phyloP scores from a whole-genome alignment of 1,140 invertebrate genomes.

The Nasonia longicornis region DNA sequence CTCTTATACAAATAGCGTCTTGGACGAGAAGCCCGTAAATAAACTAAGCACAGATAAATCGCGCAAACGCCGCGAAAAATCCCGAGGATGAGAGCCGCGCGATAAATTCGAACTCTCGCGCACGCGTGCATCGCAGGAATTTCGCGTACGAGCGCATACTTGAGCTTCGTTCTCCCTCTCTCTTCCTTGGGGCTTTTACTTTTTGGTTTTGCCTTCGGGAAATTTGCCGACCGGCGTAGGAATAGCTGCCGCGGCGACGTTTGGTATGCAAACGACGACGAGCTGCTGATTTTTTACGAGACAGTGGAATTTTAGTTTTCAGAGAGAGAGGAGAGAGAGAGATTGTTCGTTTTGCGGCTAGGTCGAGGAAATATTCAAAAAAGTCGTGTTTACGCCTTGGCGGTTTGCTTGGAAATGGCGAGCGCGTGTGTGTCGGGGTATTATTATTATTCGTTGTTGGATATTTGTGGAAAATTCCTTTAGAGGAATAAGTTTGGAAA shows the following conservation, averaged over 20 bases:
- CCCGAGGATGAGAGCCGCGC: background rate
- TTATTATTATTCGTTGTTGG: background rate
- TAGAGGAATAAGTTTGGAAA: background rate
- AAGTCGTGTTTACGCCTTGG: background rate
- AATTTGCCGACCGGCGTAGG: background rate
- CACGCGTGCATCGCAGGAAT: conserved; percentile 1
- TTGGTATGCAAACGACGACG: background rate
- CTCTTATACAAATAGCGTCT: background rate
- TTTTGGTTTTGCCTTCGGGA: background rate
- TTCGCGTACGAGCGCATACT: background rate
- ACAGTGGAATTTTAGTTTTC: background rate
- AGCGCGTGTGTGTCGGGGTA: background rate
- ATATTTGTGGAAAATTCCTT: background rate
- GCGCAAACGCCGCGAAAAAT: background rate
- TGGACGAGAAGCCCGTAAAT: background rate
- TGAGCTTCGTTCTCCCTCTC: too few species aligned
- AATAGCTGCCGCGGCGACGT: background rate
- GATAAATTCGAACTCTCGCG: background rate
- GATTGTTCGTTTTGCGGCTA: too few species aligned
- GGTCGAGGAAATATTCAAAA: background rate
- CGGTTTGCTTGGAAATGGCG: background rate
- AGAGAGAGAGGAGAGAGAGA: background rate
- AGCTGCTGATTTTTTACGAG: conserved; percentile 2
- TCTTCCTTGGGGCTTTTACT: background rate
- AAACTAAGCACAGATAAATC: background rate